Conservation (phyloP, 2,797 vertebrate genomes). For the Leuciscus waleckii region DNA sequence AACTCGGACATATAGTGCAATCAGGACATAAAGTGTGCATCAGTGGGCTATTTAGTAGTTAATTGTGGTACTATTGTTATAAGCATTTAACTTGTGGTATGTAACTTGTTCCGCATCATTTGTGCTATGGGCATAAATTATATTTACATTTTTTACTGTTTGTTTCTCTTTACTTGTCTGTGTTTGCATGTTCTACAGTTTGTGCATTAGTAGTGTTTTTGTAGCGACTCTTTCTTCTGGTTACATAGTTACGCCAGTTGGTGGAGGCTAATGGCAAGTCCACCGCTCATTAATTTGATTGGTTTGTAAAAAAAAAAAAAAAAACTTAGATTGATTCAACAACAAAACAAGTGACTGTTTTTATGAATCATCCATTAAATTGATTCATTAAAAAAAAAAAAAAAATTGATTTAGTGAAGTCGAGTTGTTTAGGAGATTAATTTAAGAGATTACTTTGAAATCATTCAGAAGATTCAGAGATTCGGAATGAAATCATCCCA, state of each 20-base stretch:
- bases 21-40: not conserved
- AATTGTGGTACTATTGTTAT: not conserved
- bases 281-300: not conserved
- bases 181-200: not conserved
- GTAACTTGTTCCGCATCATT: not conserved
- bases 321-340: too few species aligned
- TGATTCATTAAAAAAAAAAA: not conserved
- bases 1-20: conserved; percentile 8
- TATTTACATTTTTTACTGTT: not conserved
- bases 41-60: conserved; percentile 1
- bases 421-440: not conserved
- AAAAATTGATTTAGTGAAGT: not conserved
- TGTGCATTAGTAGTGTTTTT: not conserved
- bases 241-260: not conserved
- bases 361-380: not conserved
- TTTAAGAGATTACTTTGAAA: not conserved
- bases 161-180: not conserved
- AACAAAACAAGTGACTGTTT: not conserved
- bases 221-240: not conserved
- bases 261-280: not conserved
- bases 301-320: not conserved
- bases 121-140: not conserved
- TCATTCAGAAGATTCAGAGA: not conserved
- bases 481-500: not conserved
- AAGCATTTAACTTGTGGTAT: conserved; percentile 2